Evolutionary conservation across 1,140 invertebrate genomes (phyloP).

Genomic region (Choristoneura fumiferana): DNA sequence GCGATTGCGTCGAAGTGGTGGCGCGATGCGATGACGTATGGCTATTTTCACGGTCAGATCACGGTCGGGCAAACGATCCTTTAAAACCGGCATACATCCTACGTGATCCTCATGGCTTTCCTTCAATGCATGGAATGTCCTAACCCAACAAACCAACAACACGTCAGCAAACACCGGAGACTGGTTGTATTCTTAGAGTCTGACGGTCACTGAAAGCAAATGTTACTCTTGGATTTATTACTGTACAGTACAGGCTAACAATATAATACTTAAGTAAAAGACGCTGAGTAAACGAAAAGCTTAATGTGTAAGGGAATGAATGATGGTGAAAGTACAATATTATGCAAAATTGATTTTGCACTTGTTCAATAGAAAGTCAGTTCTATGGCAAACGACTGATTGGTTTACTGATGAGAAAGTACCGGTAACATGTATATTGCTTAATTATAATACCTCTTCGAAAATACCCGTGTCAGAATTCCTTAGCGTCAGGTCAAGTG

Average conservation of each 20-base stretch:
- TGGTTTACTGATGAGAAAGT: slow-evolving; percentile 17
- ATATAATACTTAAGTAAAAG: too few species aligned
- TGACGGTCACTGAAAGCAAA: not conserved
- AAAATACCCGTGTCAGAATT: not conserved
- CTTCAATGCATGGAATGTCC: not conserved
- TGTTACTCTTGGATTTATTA: not conserved
- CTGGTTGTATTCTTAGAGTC: not conserved
- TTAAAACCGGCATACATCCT: slow-evolving; percentile 1
- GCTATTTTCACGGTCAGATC: slow-evolving; percentile 28
- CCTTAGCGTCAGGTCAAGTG: not conserved
- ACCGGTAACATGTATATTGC: not conserved
- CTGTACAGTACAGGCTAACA: too few species aligned
- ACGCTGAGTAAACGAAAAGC: too few species aligned
- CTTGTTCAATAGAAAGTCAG: not conserved
- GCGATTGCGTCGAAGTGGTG: not conserved
- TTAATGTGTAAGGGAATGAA: not conserved
- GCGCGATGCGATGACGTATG: slow-evolving; percentile 5
- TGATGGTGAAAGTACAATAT: slow-evolving; percentile 5
- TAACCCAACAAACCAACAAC: slow-evolving; percentile 9
- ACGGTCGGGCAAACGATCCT: slow-evolving; percentile 22
- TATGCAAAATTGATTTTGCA: not conserved
- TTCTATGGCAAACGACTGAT: slow-evolving; percentile 6
- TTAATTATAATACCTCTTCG: not conserved
- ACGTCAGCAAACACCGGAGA: not conserved
- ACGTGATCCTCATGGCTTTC: not conserved